Evolutionary conservation across 2,888 invertebrate species (phyloP).

Genomic region (Marronus borbonicus): DNA sequence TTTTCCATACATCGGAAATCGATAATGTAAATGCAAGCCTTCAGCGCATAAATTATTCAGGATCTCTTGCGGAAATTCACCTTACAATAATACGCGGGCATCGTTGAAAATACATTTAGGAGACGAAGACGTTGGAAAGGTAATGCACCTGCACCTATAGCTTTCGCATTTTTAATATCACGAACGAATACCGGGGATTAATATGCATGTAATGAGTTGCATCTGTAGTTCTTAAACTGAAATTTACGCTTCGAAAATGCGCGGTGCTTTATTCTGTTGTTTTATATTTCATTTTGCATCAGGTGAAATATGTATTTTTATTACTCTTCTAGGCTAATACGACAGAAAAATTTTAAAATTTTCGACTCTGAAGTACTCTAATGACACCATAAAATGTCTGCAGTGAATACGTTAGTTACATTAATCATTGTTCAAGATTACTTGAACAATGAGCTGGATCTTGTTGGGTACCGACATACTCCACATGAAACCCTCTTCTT

Average conservation of each 20-base stretch:
- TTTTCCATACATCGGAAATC: slow-evolving; percentile 5
- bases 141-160: not conserved
- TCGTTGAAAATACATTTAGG: slow-evolving; percentile 7
- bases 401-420: too few species aligned
- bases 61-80: slow-evolving; percentile 10
- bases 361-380: too few species aligned
- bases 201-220: not conserved
- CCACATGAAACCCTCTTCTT: too few species aligned
- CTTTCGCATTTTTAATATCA: slow-evolving; percentile 1
- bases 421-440: too few species aligned
- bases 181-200: not conserved
- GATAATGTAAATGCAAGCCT: slow-evolving; percentile 12
- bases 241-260: not conserved
- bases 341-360: too few species aligned
- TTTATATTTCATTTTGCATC: not conserved
- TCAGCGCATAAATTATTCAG: slow-evolving; percentile 25
- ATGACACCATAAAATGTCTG: too few species aligned
- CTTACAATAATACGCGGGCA: slow-evolving; percentile 25
- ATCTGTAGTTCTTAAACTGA: not conserved
- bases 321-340: not conserved
- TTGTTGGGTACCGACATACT: too few species aligned
- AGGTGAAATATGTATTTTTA: not conserved
- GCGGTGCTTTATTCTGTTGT: not conserved
- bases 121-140: not conserved
- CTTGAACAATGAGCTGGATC: too few species aligned